phyloP scores from a whole-genome alignment of 2,113 vertebrate genomes.

The Eretmochelys imbricata region DNA sequence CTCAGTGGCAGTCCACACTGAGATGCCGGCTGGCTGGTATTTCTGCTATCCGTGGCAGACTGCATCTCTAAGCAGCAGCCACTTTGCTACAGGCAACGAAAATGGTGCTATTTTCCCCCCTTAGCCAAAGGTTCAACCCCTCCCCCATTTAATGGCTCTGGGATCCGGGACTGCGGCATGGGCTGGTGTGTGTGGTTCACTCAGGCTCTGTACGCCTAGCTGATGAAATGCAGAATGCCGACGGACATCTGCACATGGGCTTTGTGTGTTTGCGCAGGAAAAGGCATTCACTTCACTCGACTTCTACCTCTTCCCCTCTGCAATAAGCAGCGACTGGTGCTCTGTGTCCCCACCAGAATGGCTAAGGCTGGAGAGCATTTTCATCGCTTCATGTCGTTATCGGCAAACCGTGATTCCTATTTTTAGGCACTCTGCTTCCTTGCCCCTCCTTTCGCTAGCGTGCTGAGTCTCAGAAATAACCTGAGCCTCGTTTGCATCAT shows the following conservation, averaged over 20 bases:
- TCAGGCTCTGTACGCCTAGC: not conserved
- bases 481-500: not conserved
- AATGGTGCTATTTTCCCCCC: not conserved
- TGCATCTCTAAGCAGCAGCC: not conserved
- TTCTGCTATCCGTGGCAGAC: not conserved
- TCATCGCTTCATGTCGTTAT: not conserved
- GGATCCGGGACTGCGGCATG: not conserved
- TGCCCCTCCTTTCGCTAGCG: too few relatives aligned
- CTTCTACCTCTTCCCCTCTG: not conserved
- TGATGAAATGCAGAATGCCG: not conserved
- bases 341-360: not conserved
- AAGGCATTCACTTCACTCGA: not conserved
- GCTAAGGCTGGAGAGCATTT: not conserved
- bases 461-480: not conserved
- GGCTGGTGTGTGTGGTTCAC: not conserved
- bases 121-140: not conserved
- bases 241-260: too few relatives aligned
- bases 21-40: not conserved
- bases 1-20: too few relatives aligned
- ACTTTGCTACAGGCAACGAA: too few relatives aligned
- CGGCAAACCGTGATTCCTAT: too few relatives aligned
- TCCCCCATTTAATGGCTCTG: not conserved
- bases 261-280: not conserved
- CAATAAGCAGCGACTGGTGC: not conserved
- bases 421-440: too few relatives aligned